Evolutionary conservation across 2,113 vertebrate genomes (phyloP), one percentile per base, ranked within the genome.

Genomic region (Boleophthalmus pectinirostris): DNA sequence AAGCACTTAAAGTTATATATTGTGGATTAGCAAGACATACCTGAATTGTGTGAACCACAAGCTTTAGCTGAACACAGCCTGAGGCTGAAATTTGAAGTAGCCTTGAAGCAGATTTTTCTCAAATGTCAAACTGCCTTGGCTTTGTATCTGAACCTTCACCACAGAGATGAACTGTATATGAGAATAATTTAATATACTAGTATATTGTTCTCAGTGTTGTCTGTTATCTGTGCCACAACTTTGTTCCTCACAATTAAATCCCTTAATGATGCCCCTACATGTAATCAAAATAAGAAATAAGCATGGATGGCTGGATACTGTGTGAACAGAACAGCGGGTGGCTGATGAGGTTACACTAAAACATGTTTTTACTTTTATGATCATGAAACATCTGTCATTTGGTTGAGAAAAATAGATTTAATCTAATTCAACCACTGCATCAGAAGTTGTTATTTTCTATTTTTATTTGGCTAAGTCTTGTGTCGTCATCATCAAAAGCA

Each of bases 341-440:
- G 72, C 46, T 51, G 75, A 0, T 75, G 24, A 64, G n/a, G 57
- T 47, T 72, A 18, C 18, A 65, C 68, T 60, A 33, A 66, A 51
- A 73, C 38, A 75, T 81, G n/a, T 85, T 79, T 82, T 79, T 68
- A 56, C 73, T 45, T 8, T 43, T 75, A 67, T 69, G 57, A 74
- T 57, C 43, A 53, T 46, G 33, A 43, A 80, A 74, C 84, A 89
- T 86, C 87, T 88, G 79, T 72, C 47, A n/a, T 73, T 53, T n/a
- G 66, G 33, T 68, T 69, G 6, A 73, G 29, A 73, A 82, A 85
- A 78, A 87, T 73, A 84, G 76, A 82, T 86, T 83, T 82, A 43
- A 80, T 43, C 69, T 88, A 89, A 90, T 90, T 85, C 80, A 38
- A 1, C 49, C 38, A 35, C 58, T 9, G 25, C 1, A 0, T 66